A percentile compares a stretch with the other conserved stretches of the same genome.
phyloP scores from a whole-genome alignment of 2,888 invertebrate genomes.

The Himalopsyche kuldschensis region DNA sequence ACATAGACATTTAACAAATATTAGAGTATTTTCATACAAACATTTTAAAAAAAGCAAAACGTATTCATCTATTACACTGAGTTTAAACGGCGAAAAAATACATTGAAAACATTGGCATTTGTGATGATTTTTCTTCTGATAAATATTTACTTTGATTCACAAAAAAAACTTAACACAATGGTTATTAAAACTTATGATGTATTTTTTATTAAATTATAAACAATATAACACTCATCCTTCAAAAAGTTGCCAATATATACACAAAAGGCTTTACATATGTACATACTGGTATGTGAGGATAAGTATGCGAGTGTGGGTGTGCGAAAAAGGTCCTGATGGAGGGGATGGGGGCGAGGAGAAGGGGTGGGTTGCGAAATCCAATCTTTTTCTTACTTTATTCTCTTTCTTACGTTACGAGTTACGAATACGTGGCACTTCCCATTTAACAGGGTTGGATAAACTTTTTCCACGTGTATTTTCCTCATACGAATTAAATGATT shows the following conservation, averaged over 20 bases:
- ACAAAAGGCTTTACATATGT: not conserved
- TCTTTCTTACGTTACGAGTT: conserved; percentile 19
- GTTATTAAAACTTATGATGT: no score
- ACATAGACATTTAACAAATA: not conserved
- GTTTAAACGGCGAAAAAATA: no score
- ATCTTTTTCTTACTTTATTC: conserved; percentile 37
- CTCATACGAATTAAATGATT: not conserved
- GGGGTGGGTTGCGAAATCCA: conserved; percentile 34
- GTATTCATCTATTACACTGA: no score
- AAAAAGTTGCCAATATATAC: not conserved
- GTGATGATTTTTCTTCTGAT: no score
- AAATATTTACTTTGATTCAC: no score
- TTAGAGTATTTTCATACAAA: no score
- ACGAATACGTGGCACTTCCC: not conserved
- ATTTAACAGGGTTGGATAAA: not conserved
- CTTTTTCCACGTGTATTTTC: not conserved
- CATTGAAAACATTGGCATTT: no score
- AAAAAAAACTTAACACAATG: no score
- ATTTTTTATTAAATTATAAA: no score
- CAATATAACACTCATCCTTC: not conserved
- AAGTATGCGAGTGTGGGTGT: not conserved
- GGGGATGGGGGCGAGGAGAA: conserved; percentile 9
- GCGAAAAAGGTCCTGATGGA: not conserved
- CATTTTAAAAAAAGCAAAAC: no score
- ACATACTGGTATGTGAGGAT: not conserved